phyloP scores from a whole-genome alignment of 1,140 invertebrate genomes.

The Zaprionus gabonicus region DNA sequence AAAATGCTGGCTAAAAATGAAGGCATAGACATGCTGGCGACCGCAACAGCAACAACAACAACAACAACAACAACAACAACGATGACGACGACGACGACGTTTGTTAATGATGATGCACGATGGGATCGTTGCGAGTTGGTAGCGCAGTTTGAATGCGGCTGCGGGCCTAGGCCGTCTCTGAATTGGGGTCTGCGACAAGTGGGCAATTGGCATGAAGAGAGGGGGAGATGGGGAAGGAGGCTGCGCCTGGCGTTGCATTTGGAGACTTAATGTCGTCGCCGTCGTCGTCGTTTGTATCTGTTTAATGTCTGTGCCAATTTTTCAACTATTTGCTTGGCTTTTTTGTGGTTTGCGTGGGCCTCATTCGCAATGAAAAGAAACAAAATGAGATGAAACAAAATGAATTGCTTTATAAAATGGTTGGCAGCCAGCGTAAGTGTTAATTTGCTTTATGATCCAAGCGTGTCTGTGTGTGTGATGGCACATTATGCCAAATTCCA shows the following conservation, averaged over 20 bases:
- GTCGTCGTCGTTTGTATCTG: conserved; percentile 28
- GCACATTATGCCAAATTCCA: conserved; percentile 6
- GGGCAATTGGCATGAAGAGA: conserved; percentile 30
- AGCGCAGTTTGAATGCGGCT: not conserved
- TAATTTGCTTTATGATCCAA: conserved; percentile 54
- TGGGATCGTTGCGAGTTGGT: conserved; percentile 6
- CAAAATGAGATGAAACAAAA: conserved; percentile 15
- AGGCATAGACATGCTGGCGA: conserved; percentile 45
- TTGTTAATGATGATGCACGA: conserved; percentile 56
- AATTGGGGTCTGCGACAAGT: conserved; percentile 44
- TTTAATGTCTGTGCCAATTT: conserved; percentile 50
- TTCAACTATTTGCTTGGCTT: not conserved
- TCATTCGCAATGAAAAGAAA: conserved; percentile 5
- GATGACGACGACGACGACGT: conserved; percentile 21
- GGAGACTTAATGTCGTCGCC: conserved; percentile 37
- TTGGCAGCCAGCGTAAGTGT: conserved; percentile 51
- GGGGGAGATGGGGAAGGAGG: not conserved
- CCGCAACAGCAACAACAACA: conserved; percentile 37
- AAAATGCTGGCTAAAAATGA: conserved; percentile 35
- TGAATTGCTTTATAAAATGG: conserved; percentile 28
- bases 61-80: not conserved
- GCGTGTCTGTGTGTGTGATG: conserved; percentile 2
- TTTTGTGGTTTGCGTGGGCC: conserved; percentile 32
- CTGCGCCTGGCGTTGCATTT: conserved; percentile 21
- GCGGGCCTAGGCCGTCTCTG: conserved; percentile 14